Evolutionary conservation across 1,140 invertebrate species (phyloP).

Genomic region (Chrysopa pallens): DNA sequence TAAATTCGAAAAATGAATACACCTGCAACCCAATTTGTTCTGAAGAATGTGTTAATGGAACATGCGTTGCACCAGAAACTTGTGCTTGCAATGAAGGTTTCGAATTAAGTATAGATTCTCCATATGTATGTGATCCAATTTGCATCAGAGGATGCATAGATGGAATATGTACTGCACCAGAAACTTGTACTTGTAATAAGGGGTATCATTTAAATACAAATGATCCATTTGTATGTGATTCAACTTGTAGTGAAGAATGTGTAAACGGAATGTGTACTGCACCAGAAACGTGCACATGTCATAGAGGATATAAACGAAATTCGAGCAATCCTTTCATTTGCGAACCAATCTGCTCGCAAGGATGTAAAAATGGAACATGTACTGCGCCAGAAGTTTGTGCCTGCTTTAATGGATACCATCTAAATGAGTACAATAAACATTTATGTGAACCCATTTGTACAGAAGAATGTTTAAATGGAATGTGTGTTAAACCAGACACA

Average conservation of each 20-base stretch:
- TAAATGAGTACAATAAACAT: background rate
- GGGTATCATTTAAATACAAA: conserved; percentile 11
- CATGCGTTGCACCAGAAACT: conserved; percentile 23
- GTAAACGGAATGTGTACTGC: conserved; percentile 1
- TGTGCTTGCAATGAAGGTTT: conserved; percentile 31
- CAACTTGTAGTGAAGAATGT: conserved; percentile 1
- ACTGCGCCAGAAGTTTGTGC: conserved; percentile 11
- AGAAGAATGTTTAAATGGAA: conserved; percentile 28
- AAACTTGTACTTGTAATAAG: conserved; percentile 11
- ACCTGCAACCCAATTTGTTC: conserved; percentile 24
- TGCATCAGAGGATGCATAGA: conserved; percentile 18
- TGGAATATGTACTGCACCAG: conserved; percentile 9
- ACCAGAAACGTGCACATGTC: conserved; percentile 5
- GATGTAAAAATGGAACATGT: conserved; percentile 12
- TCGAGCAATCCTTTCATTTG: conserved; percentile 3
- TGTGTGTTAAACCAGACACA: conserved; percentile 25
- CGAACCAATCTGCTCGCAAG: conserved; percentile 16
- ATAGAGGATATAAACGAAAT: conserved; percentile 9
- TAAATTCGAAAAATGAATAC: conserved; percentile 7
- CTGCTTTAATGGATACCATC: conserved; percentile 9
- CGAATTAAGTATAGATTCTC: conserved; percentile 21
- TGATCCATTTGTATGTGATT: background rate
- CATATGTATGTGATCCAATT: conserved; percentile 19
- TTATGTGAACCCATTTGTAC: conserved; percentile 28
- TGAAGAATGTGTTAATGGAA: conserved; percentile 21